Conservation (phyloP, 2,888 invertebrate genomes). For the Pammene aurita region DNA sequence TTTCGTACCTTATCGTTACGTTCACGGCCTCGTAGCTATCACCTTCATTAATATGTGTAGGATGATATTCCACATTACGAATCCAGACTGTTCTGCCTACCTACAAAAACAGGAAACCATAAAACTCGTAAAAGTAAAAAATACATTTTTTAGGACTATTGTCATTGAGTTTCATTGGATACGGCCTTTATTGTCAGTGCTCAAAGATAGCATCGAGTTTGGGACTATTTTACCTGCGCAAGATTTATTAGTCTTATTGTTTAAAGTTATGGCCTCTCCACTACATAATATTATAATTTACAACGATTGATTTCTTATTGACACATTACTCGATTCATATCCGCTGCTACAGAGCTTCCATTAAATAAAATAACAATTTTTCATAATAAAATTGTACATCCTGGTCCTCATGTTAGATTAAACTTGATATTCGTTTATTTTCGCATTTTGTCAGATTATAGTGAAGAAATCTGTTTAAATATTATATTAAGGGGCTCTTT, state of each 20-base stretch:
- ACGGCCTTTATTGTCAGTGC: conserved; percentile 19
- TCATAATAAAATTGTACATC: too few relatives aligned
- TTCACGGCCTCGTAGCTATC: not conserved
- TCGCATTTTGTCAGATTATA: too few relatives aligned
- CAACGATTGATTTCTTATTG: too few relatives aligned
- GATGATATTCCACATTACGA: conserved; percentile 7
- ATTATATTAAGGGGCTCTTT: too few relatives aligned
- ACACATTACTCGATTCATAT: too few relatives aligned
- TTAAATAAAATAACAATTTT: too few relatives aligned
- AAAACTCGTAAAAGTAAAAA: conserved; percentile 8
- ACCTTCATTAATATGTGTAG: conserved; percentile 21
- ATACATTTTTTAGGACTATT: not conserved
- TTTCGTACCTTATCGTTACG: not conserved
- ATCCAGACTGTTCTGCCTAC: conserved; percentile 6
- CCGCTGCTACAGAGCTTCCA: too few relatives aligned
- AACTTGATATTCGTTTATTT: too few relatives aligned
- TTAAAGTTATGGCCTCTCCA: not conserved
- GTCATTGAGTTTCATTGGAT: conserved; percentile 6
- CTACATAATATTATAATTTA: not conserved
- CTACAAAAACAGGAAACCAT: conserved; percentile 21
- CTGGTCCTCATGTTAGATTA: too few relatives aligned
- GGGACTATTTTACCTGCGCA: conserved; percentile 24
- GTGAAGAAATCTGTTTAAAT: too few relatives aligned
- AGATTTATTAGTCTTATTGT: conserved; percentile 26
- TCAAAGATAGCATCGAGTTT: conserved; percentile 24